Evolutionary conservation across 2,113 vertebrate species (phyloP).

Genomic region (Silurus glanis): DNA sequence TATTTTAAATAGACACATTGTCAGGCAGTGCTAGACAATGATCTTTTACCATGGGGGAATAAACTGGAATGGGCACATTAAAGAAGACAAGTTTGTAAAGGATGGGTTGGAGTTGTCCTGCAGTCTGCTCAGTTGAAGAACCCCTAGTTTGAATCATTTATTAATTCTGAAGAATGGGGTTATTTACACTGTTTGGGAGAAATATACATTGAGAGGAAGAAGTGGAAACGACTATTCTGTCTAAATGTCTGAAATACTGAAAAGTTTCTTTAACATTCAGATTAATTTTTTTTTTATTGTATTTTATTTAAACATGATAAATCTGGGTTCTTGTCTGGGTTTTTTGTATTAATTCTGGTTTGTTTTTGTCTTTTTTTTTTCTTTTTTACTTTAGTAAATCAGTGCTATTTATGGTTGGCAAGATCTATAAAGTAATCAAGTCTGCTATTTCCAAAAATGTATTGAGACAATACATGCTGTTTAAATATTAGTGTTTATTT

Average conservation of each 20-base stretch:
- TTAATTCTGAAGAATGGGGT: constrained; percentile 61
- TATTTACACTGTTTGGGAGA: constrained; percentile 50
- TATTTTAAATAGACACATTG: not conserved
- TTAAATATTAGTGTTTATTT: not conserved
- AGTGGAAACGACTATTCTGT: not conserved
- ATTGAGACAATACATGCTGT: not conserved
- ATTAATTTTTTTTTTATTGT: not conserved
- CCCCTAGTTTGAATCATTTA: constrained; percentile 50
- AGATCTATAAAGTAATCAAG: not conserved
- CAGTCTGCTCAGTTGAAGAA: constrained; percentile 49
- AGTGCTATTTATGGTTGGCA: not conserved
- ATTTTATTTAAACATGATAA: not conserved
- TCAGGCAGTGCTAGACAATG: not conserved
- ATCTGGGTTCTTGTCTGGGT: no score
- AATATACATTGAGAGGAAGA: not conserved
- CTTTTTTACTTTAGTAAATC: not conserved
- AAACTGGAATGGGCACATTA: not conserved
- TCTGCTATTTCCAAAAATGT: not conserved
- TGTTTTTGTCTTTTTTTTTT: not conserved
- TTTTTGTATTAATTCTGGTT: no score
- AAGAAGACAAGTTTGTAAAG: not conserved
- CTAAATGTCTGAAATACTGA: no score
- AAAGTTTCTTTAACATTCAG: not conserved
- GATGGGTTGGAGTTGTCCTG: constrained; percentile 3
- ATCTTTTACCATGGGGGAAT: constrained; percentile 1